Evolutionary conservation across 2,797 vertebrate species (phyloP), one percentile per base, ranked within the genome.

Genomic region (Oophaga sylvatica): DNA sequence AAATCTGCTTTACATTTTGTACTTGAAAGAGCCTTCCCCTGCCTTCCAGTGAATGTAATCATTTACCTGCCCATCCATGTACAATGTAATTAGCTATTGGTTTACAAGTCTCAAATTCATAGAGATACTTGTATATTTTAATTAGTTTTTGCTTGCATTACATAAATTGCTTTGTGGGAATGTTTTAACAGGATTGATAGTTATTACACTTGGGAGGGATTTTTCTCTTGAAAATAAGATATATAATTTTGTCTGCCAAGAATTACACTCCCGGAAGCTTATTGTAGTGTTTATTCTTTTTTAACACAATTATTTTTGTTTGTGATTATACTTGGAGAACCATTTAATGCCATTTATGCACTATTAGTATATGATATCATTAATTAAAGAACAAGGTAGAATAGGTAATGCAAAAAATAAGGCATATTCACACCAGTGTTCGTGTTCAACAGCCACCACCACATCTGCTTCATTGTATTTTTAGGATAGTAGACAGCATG

Each of bases 81-180:
- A 71, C n/a, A 80, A 81, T 73, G 68, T 71, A 81, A 87, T 87
- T 87, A 87, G 56, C 31, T 87, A 63, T 71, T 75, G 35, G 57
- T 81, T 81, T 81, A 53, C 70, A 73, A 76, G 65, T 71, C 7
- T 35, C 22, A 81, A 26, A 81, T 80, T 87, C 62, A 81, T 87
- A 63, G 62, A 53, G 68, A 81, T 81, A 81, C 67, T 62, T 75
- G 79, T 63, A 80, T 63, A 53, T 57, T 81, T 81, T 81, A 87
- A 87, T 87, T 81, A 76, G 79, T 53, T 87, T n/a, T 48, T 81
- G 35, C 67, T 75, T 59, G 48, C 16, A 63, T 5, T 87, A 81
- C 68, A 48, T 60, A 59, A 48, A 87, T 73, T 71, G 77, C 67
- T 73, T 87, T 87, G 56, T 48, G 31, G 10, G 53, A 68, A 67